Conservation (phyloP, 2,113 vertebrate species). For the Gymnorhina tibicen region DNA sequence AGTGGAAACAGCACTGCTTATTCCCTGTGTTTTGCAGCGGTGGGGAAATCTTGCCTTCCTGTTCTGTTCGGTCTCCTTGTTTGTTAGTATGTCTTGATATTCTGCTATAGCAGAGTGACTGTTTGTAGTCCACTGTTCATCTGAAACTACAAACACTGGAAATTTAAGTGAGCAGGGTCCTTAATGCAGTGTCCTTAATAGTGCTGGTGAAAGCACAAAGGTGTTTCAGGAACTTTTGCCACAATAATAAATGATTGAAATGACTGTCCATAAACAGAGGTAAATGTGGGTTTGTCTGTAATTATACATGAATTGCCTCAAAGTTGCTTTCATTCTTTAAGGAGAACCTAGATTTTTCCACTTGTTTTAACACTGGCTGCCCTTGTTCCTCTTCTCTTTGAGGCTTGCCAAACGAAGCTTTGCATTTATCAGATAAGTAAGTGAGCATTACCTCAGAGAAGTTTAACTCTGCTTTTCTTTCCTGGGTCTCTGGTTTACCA, state of each 20-base stretch:
- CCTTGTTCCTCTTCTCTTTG: neutral
- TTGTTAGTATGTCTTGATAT: neutral
- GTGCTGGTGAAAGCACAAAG: neutral
- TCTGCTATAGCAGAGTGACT: neutral
- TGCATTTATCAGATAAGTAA: neutral
- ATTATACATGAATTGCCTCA: neutral
- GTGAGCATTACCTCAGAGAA: neutral
- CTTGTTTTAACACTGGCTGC: neutral
- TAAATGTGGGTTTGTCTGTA: neutral
- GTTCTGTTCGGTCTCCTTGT: neutral
- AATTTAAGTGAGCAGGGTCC: neutral
- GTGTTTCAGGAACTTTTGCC: neutral
- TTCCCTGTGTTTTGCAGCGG: fast-evolving
- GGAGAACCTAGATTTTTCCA: neutral
- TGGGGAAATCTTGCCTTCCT: too few relatives aligned
- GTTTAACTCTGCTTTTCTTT: neutral
- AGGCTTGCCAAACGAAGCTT: neutral
- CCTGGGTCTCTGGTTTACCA: neutral
- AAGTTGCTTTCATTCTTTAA: neutral
- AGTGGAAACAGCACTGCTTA: fast-evolving
- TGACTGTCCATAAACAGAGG: neutral
- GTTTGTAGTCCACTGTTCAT: fast-evolving
- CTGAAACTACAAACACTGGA: neutral
- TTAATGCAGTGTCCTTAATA: too few relatives aligned
- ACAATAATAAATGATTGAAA: neutral